phyloP scores from a whole-genome alignment of 2,113 vertebrate genomes.

The Cettia cetti region DNA sequence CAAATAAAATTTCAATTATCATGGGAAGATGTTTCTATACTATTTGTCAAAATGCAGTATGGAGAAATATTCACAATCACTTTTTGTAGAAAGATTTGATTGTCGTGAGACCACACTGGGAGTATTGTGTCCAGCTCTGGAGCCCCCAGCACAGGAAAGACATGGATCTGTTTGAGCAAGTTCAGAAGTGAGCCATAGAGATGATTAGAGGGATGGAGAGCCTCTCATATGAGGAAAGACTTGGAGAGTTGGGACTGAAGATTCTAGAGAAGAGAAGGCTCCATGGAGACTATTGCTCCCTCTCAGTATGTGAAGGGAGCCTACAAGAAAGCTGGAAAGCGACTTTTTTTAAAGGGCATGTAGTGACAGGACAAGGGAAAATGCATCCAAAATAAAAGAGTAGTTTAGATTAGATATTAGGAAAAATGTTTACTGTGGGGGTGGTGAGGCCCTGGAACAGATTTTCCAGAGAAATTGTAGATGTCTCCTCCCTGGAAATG shows the following conservation, averaged over 20 bases:
- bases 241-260: background rate
- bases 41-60: background rate
- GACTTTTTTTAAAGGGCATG: background rate
- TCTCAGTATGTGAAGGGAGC: background rate
- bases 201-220: background rate
- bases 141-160: background rate
- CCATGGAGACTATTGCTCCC: background rate
- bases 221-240: background rate
- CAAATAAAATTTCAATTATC: background rate
- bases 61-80: background rate
- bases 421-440: background rate
- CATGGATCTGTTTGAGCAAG: background rate
- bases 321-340: background rate
- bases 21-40: background rate
- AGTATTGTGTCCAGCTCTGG: background rate
- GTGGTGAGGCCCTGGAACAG: background rate
- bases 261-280: background rate
- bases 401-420: background rate
- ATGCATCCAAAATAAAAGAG: background rate
- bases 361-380: background rate
- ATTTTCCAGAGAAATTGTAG: background rate
- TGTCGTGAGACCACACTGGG: background rate
- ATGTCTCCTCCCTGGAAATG: background rate
- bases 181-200: background rate
- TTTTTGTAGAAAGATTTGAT: background rate